phyloP scores from a whole-genome alignment of 2,797 vertebrate species.

The Sebastes paucispinis region DNA sequence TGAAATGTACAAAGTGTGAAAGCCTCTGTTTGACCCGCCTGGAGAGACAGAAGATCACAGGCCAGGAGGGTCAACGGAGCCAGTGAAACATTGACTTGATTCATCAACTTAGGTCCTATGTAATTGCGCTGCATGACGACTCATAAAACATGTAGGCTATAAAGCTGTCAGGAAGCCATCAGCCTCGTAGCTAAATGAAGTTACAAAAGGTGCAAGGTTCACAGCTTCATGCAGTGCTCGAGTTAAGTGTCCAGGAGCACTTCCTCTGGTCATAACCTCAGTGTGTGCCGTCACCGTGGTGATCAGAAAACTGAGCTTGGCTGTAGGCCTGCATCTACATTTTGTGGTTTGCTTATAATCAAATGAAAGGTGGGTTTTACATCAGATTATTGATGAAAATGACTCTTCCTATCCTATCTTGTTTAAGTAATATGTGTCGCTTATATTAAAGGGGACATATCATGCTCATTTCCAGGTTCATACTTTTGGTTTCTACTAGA shows the following conservation, averaged over 20 bases:
- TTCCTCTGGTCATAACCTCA: conserved; percentile 43
- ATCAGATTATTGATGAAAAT: neutral
- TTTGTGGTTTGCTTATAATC: neutral
- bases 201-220: conserved; percentile 86
- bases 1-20: conserved; percentile 83
- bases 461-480: neutral
- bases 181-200: conserved; percentile 90
- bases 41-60: conserved; percentile 84
- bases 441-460: neutral
- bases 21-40: conserved; percentile 87
- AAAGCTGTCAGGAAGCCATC: conserved; percentile 95
- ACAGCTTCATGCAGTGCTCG: conserved; percentile 85
- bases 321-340: neutral
- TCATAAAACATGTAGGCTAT: conserved; percentile 88
- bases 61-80: conserved; percentile 85
- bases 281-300: conserved; percentile 17
- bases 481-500: neutral
- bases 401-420: neutral
- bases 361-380: neutral
- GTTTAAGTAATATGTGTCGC: neutral
- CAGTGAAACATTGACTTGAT: conserved; percentile 91
- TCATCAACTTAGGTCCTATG: conserved; percentile 94
- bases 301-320: neutral
- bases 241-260: conserved; percentile 80
- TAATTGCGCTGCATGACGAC: conserved; percentile 92